Base-by-base conservation (phyloP, 2,888 invertebrate species). In the Torymus aiolomorphi region DNA sequence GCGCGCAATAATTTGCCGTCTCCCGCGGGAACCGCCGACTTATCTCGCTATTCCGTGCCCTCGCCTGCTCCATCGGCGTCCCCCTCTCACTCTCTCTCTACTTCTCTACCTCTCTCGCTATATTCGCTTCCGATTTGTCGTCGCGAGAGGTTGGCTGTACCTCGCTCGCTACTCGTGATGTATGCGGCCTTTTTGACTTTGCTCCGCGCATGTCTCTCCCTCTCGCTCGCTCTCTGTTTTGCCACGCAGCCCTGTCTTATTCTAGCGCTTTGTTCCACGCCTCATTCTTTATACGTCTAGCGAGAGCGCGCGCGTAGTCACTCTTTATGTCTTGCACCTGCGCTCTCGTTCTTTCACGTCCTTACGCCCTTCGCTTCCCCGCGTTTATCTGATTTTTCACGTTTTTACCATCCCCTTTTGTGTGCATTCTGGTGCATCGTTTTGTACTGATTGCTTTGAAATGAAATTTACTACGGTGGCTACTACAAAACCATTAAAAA, bases 1-100 rank as follows among this genome's bases (percentile, higher is more conserved):
- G 63, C n/a, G 63, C 70, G 57, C 71, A 70, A 70, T 77, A 77
- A 77, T 77, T 77, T 65, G 71, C 77, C 57, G 24, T 31, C 71
- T 71, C 63, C 62, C 71, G 16, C 42, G 63, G 62, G 66, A 66
- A 56, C 18, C 24, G n/a, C n/a, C 14, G 59, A 66, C 20, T 57
- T 31, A 31, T 31, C 31, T 31, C 31, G 67, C n/a, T 13, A 20
- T 31, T 0, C 13, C 54, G 24, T 4, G 31, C 12, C 12, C 54
- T 57, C n/a, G 10, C 16, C 31, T 24, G 49, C 49, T 49, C 16
- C 16, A 16, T 57, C 20, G 49, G 18, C 52, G 42, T 71, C 24
- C 59, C 61, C 62, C 66, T 57, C 31, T 31, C 51, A n/a, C 51
- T 20, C 54, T 56, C 69, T 16, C 56, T 18, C 51, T 14, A 5